Evolutionary conservation across 2,113 vertebrate genomes (phyloP), one percentile per base, ranked within the genome.

Genomic region (Benitochromis conjunctus): DNA sequence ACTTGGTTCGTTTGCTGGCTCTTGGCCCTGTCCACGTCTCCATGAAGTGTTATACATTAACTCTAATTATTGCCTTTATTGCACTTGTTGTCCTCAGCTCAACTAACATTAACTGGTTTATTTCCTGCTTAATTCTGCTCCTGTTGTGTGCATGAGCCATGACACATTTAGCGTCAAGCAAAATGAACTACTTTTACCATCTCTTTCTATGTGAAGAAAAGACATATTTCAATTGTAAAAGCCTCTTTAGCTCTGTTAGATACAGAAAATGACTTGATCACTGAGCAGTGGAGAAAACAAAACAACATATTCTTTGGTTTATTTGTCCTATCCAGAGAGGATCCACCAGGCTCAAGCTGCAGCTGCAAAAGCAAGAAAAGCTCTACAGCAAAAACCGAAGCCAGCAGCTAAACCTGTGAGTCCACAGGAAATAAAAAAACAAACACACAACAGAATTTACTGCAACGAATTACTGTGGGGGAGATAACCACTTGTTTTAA

Each of bases 331-430:
- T 91, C 18, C 95, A 99, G 99, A 99, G 95, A 94, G 98, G 84
- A 99, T 99, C 79, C 99, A 99, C 88, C 99, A 99, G 48, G 98
- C 98, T 69, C 99, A 99, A 79, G 99, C 98, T 74, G 99, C 98
- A 76, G 99, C 98, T 24, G 98, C 98, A 26, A 99, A 99, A 94
- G 99, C 99, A 82, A 97, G 97, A 87, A 99, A 99, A 93, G 98
- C 99, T 46, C 96, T 99, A 56, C 98, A 99, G 88, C 98, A 99
- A 94, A 99, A 99, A 88, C 98, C 99, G 1, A 99, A 99, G 94
- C 98, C 98, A 31, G 95, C 97, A 0, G 94, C 98, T 48, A 99
- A 99, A 91, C 96, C 97, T 84, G 99, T 99, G 95, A 95, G 96
- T 96, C 6, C 48, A 66, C 11, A 38, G 6, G 34, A 3, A 46